Conservation (phyloP, 2,888 invertebrate species). For the Helleia helle region DNA sequence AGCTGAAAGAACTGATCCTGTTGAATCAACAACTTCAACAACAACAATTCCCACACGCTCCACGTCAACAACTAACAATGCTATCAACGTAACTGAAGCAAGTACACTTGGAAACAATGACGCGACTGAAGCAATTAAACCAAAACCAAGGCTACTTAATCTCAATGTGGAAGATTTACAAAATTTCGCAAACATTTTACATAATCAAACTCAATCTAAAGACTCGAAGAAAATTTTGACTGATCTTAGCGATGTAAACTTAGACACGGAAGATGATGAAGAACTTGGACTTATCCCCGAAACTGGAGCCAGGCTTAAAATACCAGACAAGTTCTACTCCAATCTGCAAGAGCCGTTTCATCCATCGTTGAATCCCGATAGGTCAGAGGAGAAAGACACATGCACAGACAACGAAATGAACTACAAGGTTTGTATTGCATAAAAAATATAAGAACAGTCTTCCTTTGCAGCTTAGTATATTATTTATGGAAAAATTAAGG, state of each 20-base stretch:
- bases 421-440: constrained; percentile 53
- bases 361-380: constrained; percentile 40
- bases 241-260: constrained; percentile 86
- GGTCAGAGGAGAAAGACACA: constrained; percentile 45
- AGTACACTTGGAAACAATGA: constrained; percentile 27
- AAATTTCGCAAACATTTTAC: constrained; percentile 54
- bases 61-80: constrained; percentile 24
- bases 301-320: constrained; percentile 31
- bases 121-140: constrained; percentile 31
- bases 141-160: constrained; percentile 48
- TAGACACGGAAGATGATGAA: constrained; percentile 77
- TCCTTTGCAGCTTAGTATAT: no score
- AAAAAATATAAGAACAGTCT: no score
- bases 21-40: constrained; percentile 18
- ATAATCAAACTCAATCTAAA: constrained; percentile 45
- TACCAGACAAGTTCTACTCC: constrained; percentile 54
- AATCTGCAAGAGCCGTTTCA: constrained; percentile 57
- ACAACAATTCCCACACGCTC: constrained; percentile 24
- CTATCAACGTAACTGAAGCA: constrained; percentile 24
- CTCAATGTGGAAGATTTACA: constrained; percentile 58
- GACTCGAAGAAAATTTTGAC: constrained; percentile 41
- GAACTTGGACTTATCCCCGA: constrained; percentile 33
- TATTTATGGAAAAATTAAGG: no score
- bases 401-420: constrained; percentile 61
- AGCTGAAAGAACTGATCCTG: constrained; percentile 17